A percentile compares a stretch with the other conserved stretches of the same genome.
These are phyloP conservation scores for Lepidostoma basale DNA, from an alignment of 1,140 invertebrate genomes.

Conservation along the genomic window DNA sequence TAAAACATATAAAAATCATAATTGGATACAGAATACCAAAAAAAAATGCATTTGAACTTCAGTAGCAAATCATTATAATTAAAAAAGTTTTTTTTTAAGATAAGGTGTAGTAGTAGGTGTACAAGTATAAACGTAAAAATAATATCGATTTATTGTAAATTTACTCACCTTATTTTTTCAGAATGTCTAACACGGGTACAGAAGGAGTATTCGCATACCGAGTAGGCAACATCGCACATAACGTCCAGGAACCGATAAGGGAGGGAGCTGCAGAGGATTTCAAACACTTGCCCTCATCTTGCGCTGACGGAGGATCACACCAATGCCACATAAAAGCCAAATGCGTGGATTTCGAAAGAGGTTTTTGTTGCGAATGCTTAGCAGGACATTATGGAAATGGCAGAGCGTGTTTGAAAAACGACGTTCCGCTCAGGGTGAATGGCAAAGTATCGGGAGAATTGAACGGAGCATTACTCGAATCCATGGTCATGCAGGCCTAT, in stretches of 20 bases:
- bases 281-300: conserved; percentile 56
- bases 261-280: conserved; percentile 54
- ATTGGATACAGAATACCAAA: no score
- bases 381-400: conserved; percentile 89
- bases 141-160: no score
- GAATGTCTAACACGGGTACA: conserved; percentile 81
- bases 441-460: conserved; percentile 83
- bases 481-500: conserved; percentile 90
- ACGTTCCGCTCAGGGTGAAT: conserved; percentile 80
- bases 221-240: conserved; percentile 69
- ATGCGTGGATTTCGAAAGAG: conserved; percentile 81
- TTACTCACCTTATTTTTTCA: conserved; percentile 56
- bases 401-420: conserved; percentile 81
- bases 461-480: conserved; percentile 75
- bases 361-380: conserved; percentile 88
- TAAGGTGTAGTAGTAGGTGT: no score
- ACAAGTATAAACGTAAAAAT: no score
- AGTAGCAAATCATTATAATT: no score
- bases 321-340: conserved; percentile 81
- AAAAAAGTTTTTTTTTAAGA: no score
- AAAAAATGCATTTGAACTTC: no score
- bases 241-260: conserved; percentile 66
- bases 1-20: no score
- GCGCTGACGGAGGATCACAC: conserved; percentile 63
- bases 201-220: conserved; percentile 85